Base-by-base conservation (phyloP, 2,888 invertebrate species). In the Pristionchus mayeri region DNA sequence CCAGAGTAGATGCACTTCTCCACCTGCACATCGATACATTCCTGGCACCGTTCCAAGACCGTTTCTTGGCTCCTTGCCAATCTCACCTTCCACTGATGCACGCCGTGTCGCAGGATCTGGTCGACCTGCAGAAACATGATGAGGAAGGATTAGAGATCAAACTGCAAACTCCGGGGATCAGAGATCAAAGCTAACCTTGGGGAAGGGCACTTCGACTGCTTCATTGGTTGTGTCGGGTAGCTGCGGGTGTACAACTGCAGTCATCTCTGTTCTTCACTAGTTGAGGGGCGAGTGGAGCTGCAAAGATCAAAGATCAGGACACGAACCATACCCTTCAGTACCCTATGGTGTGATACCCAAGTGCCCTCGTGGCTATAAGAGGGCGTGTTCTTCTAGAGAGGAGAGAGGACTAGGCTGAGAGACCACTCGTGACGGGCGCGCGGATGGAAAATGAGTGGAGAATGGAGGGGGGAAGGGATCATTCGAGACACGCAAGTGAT, bases 1-100 rank as follows among this genome's bases (percentile, higher is more conserved):
- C 91, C 90, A 18, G 89, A 87, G 82, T 88, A 88, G 84, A 89
- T 87, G 83, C 86, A 85, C 71, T 86, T 80, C 79, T 89, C 83
- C 34, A 89, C 89, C 81, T 81, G 34, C 4, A 54, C 27, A 76
- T 27, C n/a, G 13, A 76, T 18, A 21, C 37, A n/a, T 75, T 37
- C 57, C 24, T 57, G 63, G 75, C n/a, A 75, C 6, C 2, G 1
- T 11, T 40, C n/a, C 75, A 75, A 75, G 30, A 44, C 34, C 16
- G 16, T 44, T 44, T 21, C n/a, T n/a, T n/a, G n/a, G n/a, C n/a
- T n/a, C n/a, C n/a, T n/a, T n/a, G n/a, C 16, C 75, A 6, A 6
- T 4, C 50, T 3, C 16, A 76, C 76, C 76, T 76, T 76, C 76
- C 76, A 76, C 48, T 76, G 48, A n/a, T 48, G 48, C 27, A 16